Percentiles rank a stretch among this genome's conserved stretches.
Conservation (phyloP, 92 coral and sea anemone species). For the Umimayanthus chanpuru region DNA sequence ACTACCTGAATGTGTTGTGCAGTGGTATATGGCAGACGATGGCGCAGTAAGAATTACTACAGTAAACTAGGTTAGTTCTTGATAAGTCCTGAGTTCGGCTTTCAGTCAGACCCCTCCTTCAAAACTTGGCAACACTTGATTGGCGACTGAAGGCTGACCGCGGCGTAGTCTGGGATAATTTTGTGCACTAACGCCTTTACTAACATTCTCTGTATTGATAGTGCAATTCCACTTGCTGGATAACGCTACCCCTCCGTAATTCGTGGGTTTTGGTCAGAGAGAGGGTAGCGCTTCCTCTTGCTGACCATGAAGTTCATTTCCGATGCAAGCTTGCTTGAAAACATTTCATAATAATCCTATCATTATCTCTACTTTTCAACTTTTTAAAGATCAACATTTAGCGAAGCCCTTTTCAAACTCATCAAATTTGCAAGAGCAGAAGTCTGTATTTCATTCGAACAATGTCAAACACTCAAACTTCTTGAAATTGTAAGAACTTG, state of each 20-base stretch:
- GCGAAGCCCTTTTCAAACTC: neutral
- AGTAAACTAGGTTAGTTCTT: slow-evolving; percentile 16
- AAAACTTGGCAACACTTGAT: neutral
- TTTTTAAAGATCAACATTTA: no score
- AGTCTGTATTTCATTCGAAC: neutral
- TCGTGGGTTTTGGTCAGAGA: neutral
- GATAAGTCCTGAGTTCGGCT: neutral
- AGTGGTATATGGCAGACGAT: neutral
- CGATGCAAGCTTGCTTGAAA: slow-evolving; percentile 10
- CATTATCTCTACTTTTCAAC: neutral
- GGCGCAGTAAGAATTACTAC: neutral
- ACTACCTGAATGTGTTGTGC: no score
- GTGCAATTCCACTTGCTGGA: neutral
- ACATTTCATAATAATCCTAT: neutral
- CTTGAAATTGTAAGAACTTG: no score
- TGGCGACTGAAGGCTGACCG: neutral
- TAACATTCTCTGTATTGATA: neutral
- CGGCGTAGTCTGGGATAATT: neutral
- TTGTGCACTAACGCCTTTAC: neutral
- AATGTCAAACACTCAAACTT: neutral
- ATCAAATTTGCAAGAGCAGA: no score
- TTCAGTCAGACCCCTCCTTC: neutral
- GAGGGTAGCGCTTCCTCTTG: neutral
- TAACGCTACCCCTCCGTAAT: no score
- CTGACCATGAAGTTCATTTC: neutral